These are phyloP conservation scores for Leptopilina boulardi DNA, from an alignment of 1,140 invertebrate genomes.

Conservation along the genomic window DNA sequence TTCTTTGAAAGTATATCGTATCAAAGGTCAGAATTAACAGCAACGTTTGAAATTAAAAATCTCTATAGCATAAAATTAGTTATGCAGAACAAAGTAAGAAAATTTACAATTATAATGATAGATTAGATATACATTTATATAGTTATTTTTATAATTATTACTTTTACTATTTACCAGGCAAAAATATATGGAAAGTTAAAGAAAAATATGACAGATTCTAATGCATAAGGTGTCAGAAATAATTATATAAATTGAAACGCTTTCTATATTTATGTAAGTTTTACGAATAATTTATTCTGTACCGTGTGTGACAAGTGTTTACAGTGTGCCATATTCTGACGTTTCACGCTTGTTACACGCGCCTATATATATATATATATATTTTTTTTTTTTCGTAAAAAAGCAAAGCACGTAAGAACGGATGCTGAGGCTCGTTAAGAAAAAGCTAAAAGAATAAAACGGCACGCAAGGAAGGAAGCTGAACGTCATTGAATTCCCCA, in stretches of 20 bases:
- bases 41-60: too few relatives aligned
- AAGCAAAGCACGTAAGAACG: not conserved
- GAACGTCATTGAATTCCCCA: conserved; percentile 16
- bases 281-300: not conserved
- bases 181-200: not conserved
- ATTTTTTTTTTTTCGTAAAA: not conserved
- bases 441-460: not conserved
- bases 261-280: conserved; percentile 22
- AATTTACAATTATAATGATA: too few relatives aligned
- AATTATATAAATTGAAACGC: conserved; percentile 22
- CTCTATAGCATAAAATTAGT: too few relatives aligned
- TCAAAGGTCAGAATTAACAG: too few relatives aligned
- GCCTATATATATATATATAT: too few relatives aligned
- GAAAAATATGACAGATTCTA: not conserved
- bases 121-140: too few relatives aligned
- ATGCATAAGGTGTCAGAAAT: conserved; percentile 2
- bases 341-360: conserved; percentile 28
- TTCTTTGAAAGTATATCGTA: too few relatives aligned
- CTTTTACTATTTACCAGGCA: too few relatives aligned
- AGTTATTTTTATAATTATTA: too few relatives aligned
- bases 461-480: conserved; percentile 14
- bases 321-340: conserved; percentile 28
- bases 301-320: conserved; percentile 23
- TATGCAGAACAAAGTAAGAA: too few relatives aligned
- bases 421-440: conserved; percentile 28